Evolutionary conservation across 2,888 invertebrate genomes (phyloP).

Genomic region (Steinernema hermaphroditum): DNA sequence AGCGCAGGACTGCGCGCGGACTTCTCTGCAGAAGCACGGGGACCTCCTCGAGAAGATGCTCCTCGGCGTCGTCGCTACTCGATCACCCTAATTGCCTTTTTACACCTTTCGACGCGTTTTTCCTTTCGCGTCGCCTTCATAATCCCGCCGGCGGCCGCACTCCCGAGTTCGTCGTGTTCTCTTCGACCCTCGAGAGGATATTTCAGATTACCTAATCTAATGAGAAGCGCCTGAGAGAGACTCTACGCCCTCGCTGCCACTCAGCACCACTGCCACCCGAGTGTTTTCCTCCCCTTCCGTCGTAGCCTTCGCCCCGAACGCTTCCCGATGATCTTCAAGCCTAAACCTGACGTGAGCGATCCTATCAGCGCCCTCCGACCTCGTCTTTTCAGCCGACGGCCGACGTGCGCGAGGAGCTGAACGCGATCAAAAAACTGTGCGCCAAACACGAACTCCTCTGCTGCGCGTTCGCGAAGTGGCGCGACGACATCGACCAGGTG

Average conservation of each 20-base stretch:
- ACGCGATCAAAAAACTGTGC: slow-evolving; percentile 47
- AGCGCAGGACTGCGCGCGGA: no score
- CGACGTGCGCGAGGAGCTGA: slow-evolving; percentile 48
- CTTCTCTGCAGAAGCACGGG: no score
- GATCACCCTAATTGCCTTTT: neutral
- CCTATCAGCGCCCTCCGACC: neutral
- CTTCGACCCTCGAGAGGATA: neutral
- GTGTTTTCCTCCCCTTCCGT: neutral
- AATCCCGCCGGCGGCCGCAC: neutral
- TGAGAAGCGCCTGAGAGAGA: slow-evolving; percentile 17
- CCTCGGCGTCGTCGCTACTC: neutral
- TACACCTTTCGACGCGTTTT: neutral
- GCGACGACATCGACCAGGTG: slow-evolving; percentile 41
- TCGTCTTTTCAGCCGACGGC: neutral
- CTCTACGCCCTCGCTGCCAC: slow-evolving; percentile 11
- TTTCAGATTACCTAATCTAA: slow-evolving; percentile 20
- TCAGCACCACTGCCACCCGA: slow-evolving; percentile 16
- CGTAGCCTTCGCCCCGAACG: neutral
- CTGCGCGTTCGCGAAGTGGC: slow-evolving; percentile 45
- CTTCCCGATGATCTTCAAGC: slow-evolving; percentile 8
- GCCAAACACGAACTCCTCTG: slow-evolving; percentile 51
- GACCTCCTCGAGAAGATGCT: no score
- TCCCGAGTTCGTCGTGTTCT: neutral
- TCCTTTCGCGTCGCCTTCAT: neutral
- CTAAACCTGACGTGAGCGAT: slow-evolving; percentile 23